These are phyloP conservation scores for Artibeus lituratus DNA, from an alignment of 2,797 vertebrate genomes.

Conservation along the genomic window DNA sequence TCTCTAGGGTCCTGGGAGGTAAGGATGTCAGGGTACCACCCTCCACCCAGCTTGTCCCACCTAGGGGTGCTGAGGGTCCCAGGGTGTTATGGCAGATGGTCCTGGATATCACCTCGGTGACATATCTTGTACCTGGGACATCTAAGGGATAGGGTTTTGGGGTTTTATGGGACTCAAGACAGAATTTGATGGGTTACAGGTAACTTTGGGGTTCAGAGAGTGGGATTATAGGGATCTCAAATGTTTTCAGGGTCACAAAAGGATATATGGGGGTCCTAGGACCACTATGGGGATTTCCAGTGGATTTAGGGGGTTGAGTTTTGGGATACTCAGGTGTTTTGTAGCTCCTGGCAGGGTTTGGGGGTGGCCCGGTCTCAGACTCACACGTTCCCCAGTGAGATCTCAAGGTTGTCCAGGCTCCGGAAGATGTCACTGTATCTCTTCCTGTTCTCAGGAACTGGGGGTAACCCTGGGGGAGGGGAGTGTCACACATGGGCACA, in stretches of 20 bases:
- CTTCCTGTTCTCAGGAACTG: slow-evolving; percentile 79
- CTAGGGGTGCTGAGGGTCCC: not conserved
- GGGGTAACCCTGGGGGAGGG: slow-evolving; percentile 64
- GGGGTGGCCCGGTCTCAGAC: slow-evolving; percentile 72
- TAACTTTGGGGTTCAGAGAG: not conserved
- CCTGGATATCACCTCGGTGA: not conserved
- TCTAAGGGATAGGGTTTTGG: not conserved
- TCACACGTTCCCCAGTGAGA: slow-evolving; percentile 87
- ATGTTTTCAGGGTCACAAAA: not conserved
- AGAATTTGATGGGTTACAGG: not conserved
- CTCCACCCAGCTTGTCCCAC: not conserved
- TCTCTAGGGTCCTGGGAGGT: slow-evolving; percentile 58
- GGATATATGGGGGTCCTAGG: not conserved
- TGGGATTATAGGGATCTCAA: not conserved
- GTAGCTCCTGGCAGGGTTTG: not conserved
- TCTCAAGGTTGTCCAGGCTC: slow-evolving; percentile 92
- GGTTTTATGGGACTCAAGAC: not conserved
- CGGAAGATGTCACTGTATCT: slow-evolving; percentile 95
- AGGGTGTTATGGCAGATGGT: not conserved
- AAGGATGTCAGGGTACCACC: not conserved
- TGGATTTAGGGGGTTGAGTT: not conserved
- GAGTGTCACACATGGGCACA: not conserved
- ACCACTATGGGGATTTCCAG: not conserved
- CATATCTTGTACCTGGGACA: not conserved
- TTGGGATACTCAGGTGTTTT: not conserved